Evolutionary conservation across 2,113 vertebrate genomes (phyloP).

Genomic region (Grammomys surdaster): DNA sequence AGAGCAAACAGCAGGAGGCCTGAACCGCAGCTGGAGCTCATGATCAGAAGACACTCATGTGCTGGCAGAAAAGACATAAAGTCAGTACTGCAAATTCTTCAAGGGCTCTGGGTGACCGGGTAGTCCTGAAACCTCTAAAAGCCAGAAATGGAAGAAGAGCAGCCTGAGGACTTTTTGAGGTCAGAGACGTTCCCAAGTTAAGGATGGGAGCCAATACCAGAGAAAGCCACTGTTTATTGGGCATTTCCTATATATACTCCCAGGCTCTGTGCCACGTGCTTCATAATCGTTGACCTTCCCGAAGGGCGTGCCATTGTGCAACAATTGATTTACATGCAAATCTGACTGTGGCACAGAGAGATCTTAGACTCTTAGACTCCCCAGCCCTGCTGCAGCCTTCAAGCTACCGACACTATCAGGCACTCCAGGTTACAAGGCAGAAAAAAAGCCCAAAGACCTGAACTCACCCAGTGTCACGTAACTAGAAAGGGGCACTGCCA

Average conservation of each 20-base stretch:
- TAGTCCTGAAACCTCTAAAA: background rate
- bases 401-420: background rate
- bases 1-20: background rate
- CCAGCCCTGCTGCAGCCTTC: background rate
- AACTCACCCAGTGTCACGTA: background rate
- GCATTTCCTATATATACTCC: background rate
- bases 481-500: background rate
- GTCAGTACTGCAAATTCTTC: background rate
- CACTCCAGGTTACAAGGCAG: background rate
- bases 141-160: background rate
- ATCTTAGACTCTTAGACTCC: background rate
- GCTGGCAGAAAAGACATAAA: background rate
- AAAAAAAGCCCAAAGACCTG: background rate
- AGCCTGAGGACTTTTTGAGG: background rate
- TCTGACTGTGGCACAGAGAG: background rate
- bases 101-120: background rate
- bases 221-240: background rate
- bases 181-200: background rate
- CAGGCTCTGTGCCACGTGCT: background rate
- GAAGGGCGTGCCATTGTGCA: background rate
- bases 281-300: background rate
- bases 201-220: background rate
- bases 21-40: background rate
- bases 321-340: background rate
- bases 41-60: constrained; percentile 13